Evolutionary conservation across 2,797 vertebrate species (phyloP), one percentile per base, ranked within the genome.

Genomic region (Monodelphis domestica): DNA sequence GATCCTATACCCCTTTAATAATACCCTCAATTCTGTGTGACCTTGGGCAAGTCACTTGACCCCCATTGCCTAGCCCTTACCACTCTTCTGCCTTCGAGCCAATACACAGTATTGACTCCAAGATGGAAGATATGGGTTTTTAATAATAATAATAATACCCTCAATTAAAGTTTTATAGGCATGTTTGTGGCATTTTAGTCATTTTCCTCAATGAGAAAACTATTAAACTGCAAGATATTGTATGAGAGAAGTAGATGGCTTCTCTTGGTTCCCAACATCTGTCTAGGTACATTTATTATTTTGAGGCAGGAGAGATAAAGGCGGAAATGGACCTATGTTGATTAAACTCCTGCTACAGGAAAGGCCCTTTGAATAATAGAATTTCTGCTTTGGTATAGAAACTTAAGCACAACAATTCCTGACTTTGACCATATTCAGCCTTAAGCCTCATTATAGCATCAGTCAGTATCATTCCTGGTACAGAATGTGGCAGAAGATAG

Each of bases 401-500:
- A 89, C n/a, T 50, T 63, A 30, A 14, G 0, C 51, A 30, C 21
- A 88, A 63, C 33, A 26, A 55, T 59, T 59, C 78, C n/a, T 94
- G 53, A 50, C 33, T 26, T 53, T 89, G 33, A 38, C 91, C 87
- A 29, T 89, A 53, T 17, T 51, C n/a, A 0, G 15, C 54, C 57
- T 94, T 29, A 29, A 90, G 4, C 54, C 28, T 5, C 88, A 53
- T 87, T 57, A 33, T 78, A 5, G 24, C 17, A 1, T n/a, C 90
- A 95, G 11, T 88, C 38, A 89, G 26, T 78, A 70, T 17, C n/a
- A 30, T 91, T 94, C 91, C 57, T 95, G 45, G 54, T 88, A 53
- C 87, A 92, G 50, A 88, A n/a, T 94, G 50, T 54, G 91, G 53
- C 54, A 92, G 87, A 95, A 50, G n/a, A 95, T 45, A 54, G 53